Evolutionary conservation across 1,140 invertebrate species (phyloP).

Genomic region (Rhagoletis zephyria): DNA sequence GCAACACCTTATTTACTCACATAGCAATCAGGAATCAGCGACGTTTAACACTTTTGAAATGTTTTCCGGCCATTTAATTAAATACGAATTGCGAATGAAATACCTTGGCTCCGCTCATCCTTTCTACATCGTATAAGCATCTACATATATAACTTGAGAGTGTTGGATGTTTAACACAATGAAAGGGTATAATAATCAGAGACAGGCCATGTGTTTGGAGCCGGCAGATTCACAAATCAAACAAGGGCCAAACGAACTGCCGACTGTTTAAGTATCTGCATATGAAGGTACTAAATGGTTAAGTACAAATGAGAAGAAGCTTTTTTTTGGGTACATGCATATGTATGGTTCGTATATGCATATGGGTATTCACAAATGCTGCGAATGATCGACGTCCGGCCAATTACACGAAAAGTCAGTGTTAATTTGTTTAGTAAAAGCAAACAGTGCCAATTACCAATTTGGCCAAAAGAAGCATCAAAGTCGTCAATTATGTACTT

Average conservation of each 20-base stretch:
- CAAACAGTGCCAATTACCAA: slow-evolving; percentile 43
- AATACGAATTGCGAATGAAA: slow-evolving; percentile 3
- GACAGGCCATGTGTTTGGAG: neutral
- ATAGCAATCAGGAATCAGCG: neutral
- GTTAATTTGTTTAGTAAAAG: slow-evolving; percentile 15
- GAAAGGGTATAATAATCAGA: slow-evolving; percentile 19
- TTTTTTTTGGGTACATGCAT: too few relatives aligned
- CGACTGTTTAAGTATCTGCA: neutral
- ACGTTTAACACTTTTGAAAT: slow-evolving; percentile 40
- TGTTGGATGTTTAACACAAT: neutral
- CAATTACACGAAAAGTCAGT: slow-evolving; percentile 3
- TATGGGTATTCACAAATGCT: neutral
- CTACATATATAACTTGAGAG: too few relatives aligned
- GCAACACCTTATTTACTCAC: neutral
- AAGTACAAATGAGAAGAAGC: too few relatives aligned
- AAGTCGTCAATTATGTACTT: neutral
- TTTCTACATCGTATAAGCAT: too few relatives aligned
- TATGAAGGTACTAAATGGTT: too few relatives aligned
- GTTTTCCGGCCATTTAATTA: neutral
- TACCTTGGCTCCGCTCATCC: neutral
- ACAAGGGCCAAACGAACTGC: neutral
- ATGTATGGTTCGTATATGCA: too few relatives aligned
- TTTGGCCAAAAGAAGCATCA: neutral
- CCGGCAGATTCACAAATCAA: neutral
- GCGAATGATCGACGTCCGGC: neutral